Percentiles rank a stretch among this genome's conserved stretches.
These are phyloP conservation scores for Aleiodes sp. DNA, from an alignment of 1,140 invertebrate species.

Conservation along the genomic window DNA sequence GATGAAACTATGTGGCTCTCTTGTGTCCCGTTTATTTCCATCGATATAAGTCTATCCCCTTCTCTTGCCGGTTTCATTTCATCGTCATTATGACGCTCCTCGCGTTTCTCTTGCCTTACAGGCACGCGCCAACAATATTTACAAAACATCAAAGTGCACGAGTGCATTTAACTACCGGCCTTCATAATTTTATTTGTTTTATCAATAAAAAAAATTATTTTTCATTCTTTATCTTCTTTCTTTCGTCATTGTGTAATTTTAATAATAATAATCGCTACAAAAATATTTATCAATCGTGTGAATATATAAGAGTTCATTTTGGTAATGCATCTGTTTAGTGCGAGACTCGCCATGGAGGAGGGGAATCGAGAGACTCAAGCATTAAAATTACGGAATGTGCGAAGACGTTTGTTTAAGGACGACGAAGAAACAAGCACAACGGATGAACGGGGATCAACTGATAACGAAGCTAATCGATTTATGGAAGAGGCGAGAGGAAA, in stretches of 20 bases:
- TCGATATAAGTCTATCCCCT: background rate
- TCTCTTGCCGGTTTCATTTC: background rate
- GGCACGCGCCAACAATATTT: conserved; percentile 4
- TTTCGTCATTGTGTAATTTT: background rate
- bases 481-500: conserved; percentile 40
- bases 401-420: conserved; percentile 52
- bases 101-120: background rate
- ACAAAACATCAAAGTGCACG: conserved; percentile 6
- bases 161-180: background rate
- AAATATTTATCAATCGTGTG: background rate
- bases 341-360: conserved; percentile 57
- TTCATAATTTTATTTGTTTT: background rate
- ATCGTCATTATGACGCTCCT: background rate
- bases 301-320: conserved; percentile 9
- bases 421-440: conserved; percentile 16
- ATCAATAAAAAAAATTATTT: background rate
- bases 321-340: conserved; percentile 44
- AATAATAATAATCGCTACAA: background rate
- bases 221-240: background rate
- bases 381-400: conserved; percentile 40
- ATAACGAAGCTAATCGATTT: conserved; percentile 36
- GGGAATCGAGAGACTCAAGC: conserved; percentile 48
- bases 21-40: background rate
- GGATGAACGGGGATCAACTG: conserved; percentile 3
- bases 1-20: background rate